A percentile compares a stretch with the other conserved stretches of the same genome.
Evolutionary conservation across 2,113 vertebrate genomes (phyloP).

Genomic region (Oophaga pumilio): DNA sequence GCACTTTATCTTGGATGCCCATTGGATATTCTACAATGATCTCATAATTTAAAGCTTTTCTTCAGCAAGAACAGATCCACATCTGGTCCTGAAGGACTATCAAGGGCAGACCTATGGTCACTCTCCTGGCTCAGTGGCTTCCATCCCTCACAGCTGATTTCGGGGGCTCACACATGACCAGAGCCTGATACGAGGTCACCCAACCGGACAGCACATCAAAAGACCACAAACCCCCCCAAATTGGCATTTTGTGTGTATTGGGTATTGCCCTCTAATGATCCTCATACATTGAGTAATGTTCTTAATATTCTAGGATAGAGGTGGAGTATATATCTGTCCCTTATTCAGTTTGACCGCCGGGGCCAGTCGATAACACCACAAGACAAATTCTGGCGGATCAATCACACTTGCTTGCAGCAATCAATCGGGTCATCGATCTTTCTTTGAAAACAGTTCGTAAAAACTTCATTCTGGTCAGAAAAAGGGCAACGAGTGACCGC

Average conservation of each 20-base stretch:
- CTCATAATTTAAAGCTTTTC: too few species aligned
- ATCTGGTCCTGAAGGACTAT: too few species aligned
- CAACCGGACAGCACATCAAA: too few species aligned
- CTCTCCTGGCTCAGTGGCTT: too few species aligned
- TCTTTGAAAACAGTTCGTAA: not conserved
- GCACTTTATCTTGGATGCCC: too few species aligned
- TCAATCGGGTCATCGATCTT: conserved; percentile 15
- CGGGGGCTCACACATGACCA: too few species aligned
- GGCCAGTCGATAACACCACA: not conserved
- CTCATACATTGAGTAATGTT: not conserved
- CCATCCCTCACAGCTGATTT: too few species aligned
- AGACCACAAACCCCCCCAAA: too few species aligned
- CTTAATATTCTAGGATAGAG: not conserved
- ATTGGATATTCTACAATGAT: too few species aligned
- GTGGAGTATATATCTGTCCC: not conserved
- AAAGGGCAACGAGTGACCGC: conserved; percentile 4
- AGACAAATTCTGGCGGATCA: not conserved
- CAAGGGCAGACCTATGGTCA: too few species aligned
- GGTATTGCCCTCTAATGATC: not conserved
- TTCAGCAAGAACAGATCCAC: too few species aligned
- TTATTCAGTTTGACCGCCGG: not conserved
- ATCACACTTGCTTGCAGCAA: not conserved
- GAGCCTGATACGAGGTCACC: too few species aligned
- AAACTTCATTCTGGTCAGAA: conserved; percentile 2
- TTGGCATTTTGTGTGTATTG: not conserved